A percentile compares a stretch with the other conserved stretches of the same genome.
Conservation (phyloP, 2,113 vertebrate species). For the Anguilla rostrata region DNA sequence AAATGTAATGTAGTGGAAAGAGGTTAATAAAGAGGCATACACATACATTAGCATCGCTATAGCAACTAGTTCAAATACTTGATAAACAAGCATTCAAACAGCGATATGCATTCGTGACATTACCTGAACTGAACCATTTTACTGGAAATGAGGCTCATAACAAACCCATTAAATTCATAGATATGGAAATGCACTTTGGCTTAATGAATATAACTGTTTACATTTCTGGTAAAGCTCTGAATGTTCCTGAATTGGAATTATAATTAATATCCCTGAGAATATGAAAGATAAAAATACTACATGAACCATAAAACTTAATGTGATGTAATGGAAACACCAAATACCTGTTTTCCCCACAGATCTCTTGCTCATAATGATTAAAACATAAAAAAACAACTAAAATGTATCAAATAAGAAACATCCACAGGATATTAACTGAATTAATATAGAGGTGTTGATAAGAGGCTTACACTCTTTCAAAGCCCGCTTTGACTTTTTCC, state of each 20-base stretch:
- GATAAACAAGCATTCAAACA: slow-evolving; percentile 37
- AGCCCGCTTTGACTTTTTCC: slow-evolving; percentile 76
- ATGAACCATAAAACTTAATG: background rate
- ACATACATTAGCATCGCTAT: slow-evolving; percentile 30
- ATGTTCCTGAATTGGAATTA: slow-evolving; percentile 39
- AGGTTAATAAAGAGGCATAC: slow-evolving; percentile 49
- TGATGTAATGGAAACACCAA: background rate
- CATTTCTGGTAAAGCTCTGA: background rate
- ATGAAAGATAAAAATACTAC: background rate
- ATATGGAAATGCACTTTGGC: background rate
- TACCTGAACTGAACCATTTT: slow-evolving; percentile 57
- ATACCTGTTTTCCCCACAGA: background rate
- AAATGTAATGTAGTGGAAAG: slow-evolving; percentile 41
- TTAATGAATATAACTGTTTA: slow-evolving; percentile 43
- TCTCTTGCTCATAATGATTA: background rate
- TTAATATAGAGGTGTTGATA: slow-evolving; percentile 79
- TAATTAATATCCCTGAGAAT: background rate
- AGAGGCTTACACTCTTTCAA: slow-evolving; percentile 79
- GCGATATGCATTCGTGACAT: slow-evolving; percentile 60
- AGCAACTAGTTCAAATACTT: slow-evolving; percentile 34
- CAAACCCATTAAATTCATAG: background rate
- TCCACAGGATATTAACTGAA: slow-evolving; percentile 70
- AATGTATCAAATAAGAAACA: slow-evolving; percentile 20
- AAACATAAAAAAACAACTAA: slow-evolving; percentile 33
- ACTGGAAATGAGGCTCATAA: background rate